phyloP scores from a whole-genome alignment of 2,888 invertebrate species.

The Drosophila stalkeri region DNA sequence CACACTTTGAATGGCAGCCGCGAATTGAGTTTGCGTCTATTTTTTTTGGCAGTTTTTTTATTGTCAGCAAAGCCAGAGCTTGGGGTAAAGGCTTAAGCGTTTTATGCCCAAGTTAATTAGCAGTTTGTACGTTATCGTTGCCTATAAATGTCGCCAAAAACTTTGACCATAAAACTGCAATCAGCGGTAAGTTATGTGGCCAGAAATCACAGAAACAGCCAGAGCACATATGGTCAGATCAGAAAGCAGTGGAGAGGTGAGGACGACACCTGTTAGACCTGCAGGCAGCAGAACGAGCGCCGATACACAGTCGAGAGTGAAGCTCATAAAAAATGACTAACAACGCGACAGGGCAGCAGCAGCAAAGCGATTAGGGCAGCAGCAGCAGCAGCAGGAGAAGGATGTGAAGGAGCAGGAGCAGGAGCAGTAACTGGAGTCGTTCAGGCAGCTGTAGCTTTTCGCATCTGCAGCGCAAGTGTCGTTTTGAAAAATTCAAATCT shows the following conservation, averaged over 20 bases:
- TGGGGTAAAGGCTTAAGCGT: conserved; percentile 58
- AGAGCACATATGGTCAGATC: conserved; percentile 36
- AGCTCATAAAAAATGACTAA: conserved; percentile 83
- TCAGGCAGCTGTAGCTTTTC: conserved; percentile 24
- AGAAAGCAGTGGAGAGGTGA: background rate
- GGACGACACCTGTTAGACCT: conserved; percentile 80
- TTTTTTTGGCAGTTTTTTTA: conserved; percentile 39
- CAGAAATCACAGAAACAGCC: conserved; percentile 39
- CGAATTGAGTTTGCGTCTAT: conserved; percentile 22
- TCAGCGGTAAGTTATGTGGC: conserved; percentile 81
- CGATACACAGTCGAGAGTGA: conserved; percentile 37
- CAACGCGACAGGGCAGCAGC: conserved; percentile 58
- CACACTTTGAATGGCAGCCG: conserved; percentile 71
- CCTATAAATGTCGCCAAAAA: conserved; percentile 59
- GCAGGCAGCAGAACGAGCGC: conserved; percentile 47
- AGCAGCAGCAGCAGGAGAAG: background rate
- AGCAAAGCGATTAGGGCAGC: conserved; percentile 47
- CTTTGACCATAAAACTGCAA: conserved; percentile 83
- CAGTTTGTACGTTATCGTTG: conserved; percentile 66
- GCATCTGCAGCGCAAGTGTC: conserved; percentile 60
- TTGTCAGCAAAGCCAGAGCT: conserved; percentile 31
- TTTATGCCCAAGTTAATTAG: conserved; percentile 71
- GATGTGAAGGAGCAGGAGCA: conserved; percentile 14
- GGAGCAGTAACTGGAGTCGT: background rate
- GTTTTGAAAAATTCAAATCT: conserved; percentile 79